Base-by-base conservation (phyloP, 2,888 invertebrate species). In the Torymus texanus region DNA sequence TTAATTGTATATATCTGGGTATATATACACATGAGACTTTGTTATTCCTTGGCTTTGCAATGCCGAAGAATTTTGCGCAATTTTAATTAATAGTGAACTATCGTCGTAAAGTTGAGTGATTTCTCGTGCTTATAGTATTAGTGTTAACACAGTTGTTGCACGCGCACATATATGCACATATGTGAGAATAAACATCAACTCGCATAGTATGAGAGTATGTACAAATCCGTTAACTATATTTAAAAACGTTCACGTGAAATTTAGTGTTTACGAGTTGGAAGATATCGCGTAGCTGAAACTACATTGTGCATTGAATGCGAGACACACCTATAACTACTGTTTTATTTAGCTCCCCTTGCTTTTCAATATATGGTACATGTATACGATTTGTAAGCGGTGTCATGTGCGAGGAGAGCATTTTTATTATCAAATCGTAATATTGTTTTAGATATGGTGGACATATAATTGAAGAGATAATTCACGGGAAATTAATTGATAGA, bases 41-140 rank as follows among this genome's bases (percentile, higher is more conserved):
- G n/a, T 56, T 62, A n/a, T 55, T 61, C 12, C 4, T 18, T 41
- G 16, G 29, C 62, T 63, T 71, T 68, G 59, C 11, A 78, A 77
- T 12, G 24, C 13, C 18, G 5, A 16, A 13, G 16, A 41, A 58
- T 18, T 24, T 55, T 29, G n/a, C 63, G 58, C 21, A 55, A 76
- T 75, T 55, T 80, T 76, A 80, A 80, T 73, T 76, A 59, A 73
- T 53, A 68, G 16, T 58, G 62, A 76, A 55, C 53, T 63, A 55
- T 58, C 62, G 66, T 77, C 73, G 50, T 80, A 70, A 80, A 80
- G 67, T 61, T 70, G 53, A 70, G 62, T 72, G 55, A 76, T 71
- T 75, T 61, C 50, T 53, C 24, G 41, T 41, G 50, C 16, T 13
- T 5, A 56, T 24, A n/a, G 59, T 14, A 73, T 55, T 56, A 14